Evolutionary conservation across 2,797 vertebrate species (phyloP).

Genomic region (Muscicapa comitata): DNA sequence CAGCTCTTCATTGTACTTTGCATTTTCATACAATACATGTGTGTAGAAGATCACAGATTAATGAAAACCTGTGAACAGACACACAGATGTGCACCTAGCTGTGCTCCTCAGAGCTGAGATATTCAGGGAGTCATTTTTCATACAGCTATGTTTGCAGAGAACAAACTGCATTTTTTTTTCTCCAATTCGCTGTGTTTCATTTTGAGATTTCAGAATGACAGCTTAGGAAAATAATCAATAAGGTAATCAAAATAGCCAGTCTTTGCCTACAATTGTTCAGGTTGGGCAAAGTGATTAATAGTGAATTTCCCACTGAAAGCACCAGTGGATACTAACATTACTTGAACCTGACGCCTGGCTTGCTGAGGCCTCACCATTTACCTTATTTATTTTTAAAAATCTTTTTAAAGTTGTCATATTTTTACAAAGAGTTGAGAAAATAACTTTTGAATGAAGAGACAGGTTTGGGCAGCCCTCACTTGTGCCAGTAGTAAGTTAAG

Average conservation of each 20-base stretch:
- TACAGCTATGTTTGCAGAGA: background rate
- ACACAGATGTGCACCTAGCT: background rate
- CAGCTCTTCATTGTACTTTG: background rate
- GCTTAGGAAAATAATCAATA: background rate
- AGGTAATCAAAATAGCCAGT: background rate
- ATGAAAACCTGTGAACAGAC: background rate
- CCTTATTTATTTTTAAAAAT: background rate
- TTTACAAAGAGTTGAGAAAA: background rate
- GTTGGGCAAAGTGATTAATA: background rate
- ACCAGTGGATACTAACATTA: background rate
- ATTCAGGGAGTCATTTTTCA: background rate
- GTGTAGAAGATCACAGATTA: background rate
- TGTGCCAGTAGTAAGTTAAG: background rate
- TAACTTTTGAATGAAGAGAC: background rate
- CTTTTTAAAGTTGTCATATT: background rate
- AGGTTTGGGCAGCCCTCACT: background rate
- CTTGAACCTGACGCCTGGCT: background rate
- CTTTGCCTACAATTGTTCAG: background rate
- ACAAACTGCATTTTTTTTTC: background rate
- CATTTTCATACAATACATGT: background rate
- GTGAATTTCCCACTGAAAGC: background rate
- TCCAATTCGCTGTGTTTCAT: background rate
- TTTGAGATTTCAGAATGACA: background rate
- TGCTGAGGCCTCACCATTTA: background rate
- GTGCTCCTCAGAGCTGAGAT: background rate